Base-by-base conservation (phyloP, 2,888 invertebrate genomes). In the Macrosiphum euphorbiae region DNA sequence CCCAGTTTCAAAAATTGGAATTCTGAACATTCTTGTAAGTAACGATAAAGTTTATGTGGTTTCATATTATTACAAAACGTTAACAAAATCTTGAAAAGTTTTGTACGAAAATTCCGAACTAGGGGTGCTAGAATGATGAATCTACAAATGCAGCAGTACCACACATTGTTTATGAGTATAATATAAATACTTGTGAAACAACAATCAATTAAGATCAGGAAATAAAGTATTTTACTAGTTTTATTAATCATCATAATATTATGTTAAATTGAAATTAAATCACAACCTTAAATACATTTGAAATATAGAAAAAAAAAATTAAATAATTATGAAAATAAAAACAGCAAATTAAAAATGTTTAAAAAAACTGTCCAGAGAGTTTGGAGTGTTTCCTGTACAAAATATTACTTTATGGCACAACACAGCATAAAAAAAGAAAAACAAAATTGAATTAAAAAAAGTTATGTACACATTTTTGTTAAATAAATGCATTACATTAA, bases 251-350 rank as follows among this genome's bases (percentile, higher is more conserved):
- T 93, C 89, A 52, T 94, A 61, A 94, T 90, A 93, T 90, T 90
- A 94, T 41, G 86, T 94, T 90, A 94, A 86, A 94, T 67, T 20
- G 41, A 94, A 94, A 94, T 94, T 90, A 94, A 94, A 94, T 94
- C 94, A 94, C 94, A 94, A 94, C 94, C 94, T 94, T 90, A 90
- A 90, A 90, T 94, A 90, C 52, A 47, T 90, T 90, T 67, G 58
- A 94, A 89, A 28, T 61, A 93, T 90, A 86, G 94, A 90, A 94
- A 94, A 94, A 84, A 92, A 90, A 86, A 61, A 44, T n/a, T 55
- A 41, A 91, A 85, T 85, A 85, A 55, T 61, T 67, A 84, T 4
- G 41, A 85, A 91, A 91, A 85, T 58, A 91, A 92, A 88, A 92
- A 92, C 92, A 92, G 92, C 78, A 28, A 78, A 52, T 88, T 88